A percentile compares a stretch with the other conserved stretches of the same genome.
These are phyloP conservation scores for Fistularia commersonii DNA, from an alignment of 2,797 vertebrate genomes.

Conservation along the genomic window DNA sequence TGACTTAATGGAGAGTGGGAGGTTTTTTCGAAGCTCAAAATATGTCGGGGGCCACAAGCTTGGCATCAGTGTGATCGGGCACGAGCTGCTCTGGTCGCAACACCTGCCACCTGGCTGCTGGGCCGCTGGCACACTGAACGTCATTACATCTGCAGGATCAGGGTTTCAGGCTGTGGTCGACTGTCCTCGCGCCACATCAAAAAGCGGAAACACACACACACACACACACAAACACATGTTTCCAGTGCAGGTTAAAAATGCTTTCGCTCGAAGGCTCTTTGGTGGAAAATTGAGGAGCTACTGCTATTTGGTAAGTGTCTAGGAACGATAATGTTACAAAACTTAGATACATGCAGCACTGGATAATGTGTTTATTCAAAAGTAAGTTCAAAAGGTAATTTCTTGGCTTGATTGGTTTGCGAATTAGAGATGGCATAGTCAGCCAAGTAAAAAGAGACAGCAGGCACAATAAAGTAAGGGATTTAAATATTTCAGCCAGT, in stretches of 20 bases:
- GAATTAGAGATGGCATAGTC: conserved; percentile 16
- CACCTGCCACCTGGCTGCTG: too few species aligned
- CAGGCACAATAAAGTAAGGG: conserved; percentile 17
- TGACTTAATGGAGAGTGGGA: too few species aligned
- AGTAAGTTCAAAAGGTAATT: conserved; percentile 7
- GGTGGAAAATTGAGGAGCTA: conserved; percentile 6
- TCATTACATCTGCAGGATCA: too few species aligned
- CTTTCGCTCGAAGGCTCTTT: conserved; percentile 6
- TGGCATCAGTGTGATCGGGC: too few species aligned
- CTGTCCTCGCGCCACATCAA: too few species aligned
- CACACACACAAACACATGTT: too few species aligned
- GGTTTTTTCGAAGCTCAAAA: too few species aligned
- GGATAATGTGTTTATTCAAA: background rate
- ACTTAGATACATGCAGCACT: background rate
- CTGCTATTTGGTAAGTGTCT: conserved; percentile 2
- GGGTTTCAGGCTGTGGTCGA: too few species aligned
- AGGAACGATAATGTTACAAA: background rate
- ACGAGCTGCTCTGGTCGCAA: too few species aligned
- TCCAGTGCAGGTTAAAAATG: conserved; percentile 1
- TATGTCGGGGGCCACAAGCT: too few species aligned
- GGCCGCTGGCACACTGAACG: too few species aligned
- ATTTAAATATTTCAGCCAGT: conserved; percentile 8
- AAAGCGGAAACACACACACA: too few species aligned
- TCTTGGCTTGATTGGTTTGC: conserved; percentile 30
- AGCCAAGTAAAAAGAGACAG: conserved; percentile 20